Percentiles rank a stretch among this genome's conserved stretches.
Evolutionary conservation across 2,797 vertebrate genomes (phyloP).

Genomic region (Platalea minor): DNA sequence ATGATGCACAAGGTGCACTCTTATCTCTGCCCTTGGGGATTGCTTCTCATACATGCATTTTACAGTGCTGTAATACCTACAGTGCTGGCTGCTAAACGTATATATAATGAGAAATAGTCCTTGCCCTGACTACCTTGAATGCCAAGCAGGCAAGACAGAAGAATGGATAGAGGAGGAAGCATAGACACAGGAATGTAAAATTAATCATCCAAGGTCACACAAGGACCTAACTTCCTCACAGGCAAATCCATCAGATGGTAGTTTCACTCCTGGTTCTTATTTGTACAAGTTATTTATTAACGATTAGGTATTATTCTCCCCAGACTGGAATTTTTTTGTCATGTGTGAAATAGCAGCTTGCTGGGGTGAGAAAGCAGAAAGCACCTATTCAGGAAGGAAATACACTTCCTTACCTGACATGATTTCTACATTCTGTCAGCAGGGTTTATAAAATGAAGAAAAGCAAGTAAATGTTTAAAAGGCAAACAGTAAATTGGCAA

Average conservation of each 20-base stretch:
- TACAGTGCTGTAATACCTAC: neutral
- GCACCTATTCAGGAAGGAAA: neutral
- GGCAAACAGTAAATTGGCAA: neutral
- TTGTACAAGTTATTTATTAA: conserved; percentile 40
- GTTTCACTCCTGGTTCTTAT: neutral
- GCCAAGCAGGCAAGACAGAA: neutral
- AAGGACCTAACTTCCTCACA: neutral
- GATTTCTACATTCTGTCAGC: neutral
- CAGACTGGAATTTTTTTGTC: neutral
- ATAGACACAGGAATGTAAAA: neutral
- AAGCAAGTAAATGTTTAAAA: neutral
- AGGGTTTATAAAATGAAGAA: neutral
- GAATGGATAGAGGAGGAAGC: neutral
- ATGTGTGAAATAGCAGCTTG: neutral
- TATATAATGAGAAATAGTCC: neutral
- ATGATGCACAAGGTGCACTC: rapidly evolving
- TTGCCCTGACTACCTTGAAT: neutral
- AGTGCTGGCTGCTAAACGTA: neutral
- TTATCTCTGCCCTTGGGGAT: neutral
- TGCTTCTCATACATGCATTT: neutral
- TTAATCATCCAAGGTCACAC: conserved; percentile 38
- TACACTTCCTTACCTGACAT: neutral
- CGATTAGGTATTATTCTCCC: neutral
- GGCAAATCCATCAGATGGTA: neutral
- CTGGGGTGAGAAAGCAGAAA: neutral